Evolutionary conservation across 2,888 invertebrate species (phyloP).

Genomic region (Ectemnius cavifrons): DNA sequence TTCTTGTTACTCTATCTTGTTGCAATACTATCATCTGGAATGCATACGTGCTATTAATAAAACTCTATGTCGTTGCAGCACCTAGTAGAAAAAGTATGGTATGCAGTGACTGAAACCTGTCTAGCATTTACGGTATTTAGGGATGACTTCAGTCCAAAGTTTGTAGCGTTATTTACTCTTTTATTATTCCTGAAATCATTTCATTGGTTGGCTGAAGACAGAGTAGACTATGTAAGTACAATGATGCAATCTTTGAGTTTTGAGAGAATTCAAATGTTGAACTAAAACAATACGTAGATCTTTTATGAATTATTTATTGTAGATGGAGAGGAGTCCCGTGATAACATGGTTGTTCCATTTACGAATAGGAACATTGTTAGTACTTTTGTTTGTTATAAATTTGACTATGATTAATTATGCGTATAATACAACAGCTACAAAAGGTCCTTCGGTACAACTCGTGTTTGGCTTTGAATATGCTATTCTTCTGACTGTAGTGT

Average conservation of each 20-base stretch:
- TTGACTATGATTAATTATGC: constrained; percentile 95
- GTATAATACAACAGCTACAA: constrained; percentile 93
- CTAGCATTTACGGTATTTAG: constrained; percentile 99
- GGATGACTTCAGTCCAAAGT: constrained; percentile 99
- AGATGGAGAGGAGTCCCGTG: constrained; percentile 99
- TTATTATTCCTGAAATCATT: constrained; percentile 98
- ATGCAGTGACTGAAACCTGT: constrained; percentile 99
- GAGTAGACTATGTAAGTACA: constrained; percentile 96
- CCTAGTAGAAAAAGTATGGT: constrained; percentile 98
- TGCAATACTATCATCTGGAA: background rate
- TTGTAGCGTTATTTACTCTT: constrained; percentile 97
- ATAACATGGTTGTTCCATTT: constrained; percentile 97
- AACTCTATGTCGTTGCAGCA: constrained; percentile 83
- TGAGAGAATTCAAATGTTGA: background rate
- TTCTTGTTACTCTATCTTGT: too few relatives aligned
- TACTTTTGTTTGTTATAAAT: constrained; percentile 90
- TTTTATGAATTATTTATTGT: constrained; percentile 31
- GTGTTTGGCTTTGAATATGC: constrained; percentile 99
- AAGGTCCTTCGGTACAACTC: constrained; percentile 98
- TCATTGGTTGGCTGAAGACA: constrained; percentile 99
- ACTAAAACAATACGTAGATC: constrained; percentile 25
- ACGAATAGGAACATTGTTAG: constrained; percentile 90
- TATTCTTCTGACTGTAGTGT: constrained; percentile 94
- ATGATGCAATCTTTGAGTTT: background rate
- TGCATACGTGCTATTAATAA: background rate